Percentiles rank a stretch among this genome's conserved stretches.
Evolutionary conservation across 37 sponge, comb jelly and placozoan genomes (phyloP).

Genomic region (Oscarella lobularis): DNA sequence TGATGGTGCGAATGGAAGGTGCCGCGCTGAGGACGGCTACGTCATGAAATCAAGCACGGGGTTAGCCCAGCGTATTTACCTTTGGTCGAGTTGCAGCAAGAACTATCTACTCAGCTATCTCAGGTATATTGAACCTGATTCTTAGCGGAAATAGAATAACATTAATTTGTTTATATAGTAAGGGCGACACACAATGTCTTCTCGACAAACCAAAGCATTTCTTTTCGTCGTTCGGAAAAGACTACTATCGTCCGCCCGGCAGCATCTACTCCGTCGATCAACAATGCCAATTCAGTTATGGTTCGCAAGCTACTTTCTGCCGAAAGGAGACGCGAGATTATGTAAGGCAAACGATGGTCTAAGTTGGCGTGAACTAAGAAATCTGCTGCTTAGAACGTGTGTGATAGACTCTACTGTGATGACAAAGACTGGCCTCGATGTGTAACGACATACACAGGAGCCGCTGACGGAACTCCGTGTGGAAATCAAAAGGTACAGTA

Average conservation of each 20-base stretch:
- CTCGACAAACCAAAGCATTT: neutral
- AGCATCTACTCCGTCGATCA: neutral
- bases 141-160: too few species aligned
- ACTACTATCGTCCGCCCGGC: neutral
- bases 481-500: neutral
- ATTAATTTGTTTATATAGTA: neutral
- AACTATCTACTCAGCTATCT: neutral
- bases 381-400: neutral
- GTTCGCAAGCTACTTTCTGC: neutral
- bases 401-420: neutral
- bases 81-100: neutral
- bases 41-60: neutral
- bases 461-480: neutral
- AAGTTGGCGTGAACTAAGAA: too few species aligned
- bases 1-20: neutral
- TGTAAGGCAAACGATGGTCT: too few species aligned
- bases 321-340: neutral
- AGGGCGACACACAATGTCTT: neutral
- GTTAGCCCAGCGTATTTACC: neutral
- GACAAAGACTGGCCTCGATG: neutral
- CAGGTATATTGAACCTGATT: too few species aligned
- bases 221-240: neutral
- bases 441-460: constrained; percentile 1
- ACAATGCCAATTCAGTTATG: neutral
- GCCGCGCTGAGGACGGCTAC: neutral